Conservation (phyloP, 2,797 vertebrate species). For the Hydrocynus forskahlii region DNA sequence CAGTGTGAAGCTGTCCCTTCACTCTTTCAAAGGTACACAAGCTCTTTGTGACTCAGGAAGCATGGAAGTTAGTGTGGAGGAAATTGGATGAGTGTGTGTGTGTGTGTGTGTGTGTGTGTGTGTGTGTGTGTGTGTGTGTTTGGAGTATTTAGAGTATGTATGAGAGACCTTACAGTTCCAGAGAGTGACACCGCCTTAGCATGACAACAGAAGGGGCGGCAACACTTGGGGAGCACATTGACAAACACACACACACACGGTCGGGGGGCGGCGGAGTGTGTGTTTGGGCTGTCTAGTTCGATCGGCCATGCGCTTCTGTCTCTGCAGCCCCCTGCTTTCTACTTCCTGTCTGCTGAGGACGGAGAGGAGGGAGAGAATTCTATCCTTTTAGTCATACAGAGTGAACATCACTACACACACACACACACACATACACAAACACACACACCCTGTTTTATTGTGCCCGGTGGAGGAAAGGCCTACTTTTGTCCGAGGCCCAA, state of each 20-base stretch:
- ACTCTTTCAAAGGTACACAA: conserved; percentile 54
- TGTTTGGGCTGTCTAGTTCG: conserved; percentile 69
- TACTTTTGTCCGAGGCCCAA: conserved; percentile 54
- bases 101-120: conserved; percentile 36
- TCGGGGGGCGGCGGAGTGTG: conserved; percentile 63
- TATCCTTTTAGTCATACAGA: conserved; percentile 43
- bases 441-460: conserved; percentile 53
- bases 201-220: conserved; percentile 75
- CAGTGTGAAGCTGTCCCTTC: conserved; percentile 54
- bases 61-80: conserved; percentile 57
- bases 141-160: conserved; percentile 46
- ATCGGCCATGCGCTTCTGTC: conserved; percentile 72
- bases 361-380: conserved; percentile 46
- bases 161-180: conserved; percentile 79
- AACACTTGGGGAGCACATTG: conserved; percentile 73
- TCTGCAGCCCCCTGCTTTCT: conserved; percentile 69
- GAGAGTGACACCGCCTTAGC: conserved; percentile 76
- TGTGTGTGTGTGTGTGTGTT: conserved; percentile 34
- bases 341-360: conserved; percentile 68
- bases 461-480: conserved; percentile 47
- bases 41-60: conserved; percentile 70
- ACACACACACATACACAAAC: conserved; percentile 45
- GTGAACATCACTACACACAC: conserved; percentile 42
- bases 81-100: conserved; percentile 39
- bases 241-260: conserved; percentile 62